Percentiles rank a stretch among this genome's conserved stretches.
Conservation (phyloP, 1,140 invertebrate genomes). For the Scaptomyza pallida region DNA sequence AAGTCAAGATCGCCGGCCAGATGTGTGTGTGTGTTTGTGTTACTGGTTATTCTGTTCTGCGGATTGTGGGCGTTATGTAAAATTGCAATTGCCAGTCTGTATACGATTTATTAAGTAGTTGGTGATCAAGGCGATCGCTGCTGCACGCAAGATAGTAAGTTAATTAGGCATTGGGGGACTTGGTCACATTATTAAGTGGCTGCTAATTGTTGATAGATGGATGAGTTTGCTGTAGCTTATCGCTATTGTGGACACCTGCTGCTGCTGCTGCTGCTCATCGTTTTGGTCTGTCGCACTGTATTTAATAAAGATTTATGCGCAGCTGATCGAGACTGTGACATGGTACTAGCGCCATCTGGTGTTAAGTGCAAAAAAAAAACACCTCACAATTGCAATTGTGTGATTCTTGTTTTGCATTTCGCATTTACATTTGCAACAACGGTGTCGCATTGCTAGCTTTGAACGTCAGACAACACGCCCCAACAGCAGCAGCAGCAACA, state of each 20-base stretch:
- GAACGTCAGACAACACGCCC: slow-evolving; percentile 4
- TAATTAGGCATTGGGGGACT: background rate
- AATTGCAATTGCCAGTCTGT: background rate
- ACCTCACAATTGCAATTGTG: slow-evolving; percentile 18
- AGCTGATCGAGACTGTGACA: slow-evolving; percentile 16
- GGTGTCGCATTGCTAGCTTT: slow-evolving; percentile 33
- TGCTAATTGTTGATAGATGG: slow-evolving; percentile 30
- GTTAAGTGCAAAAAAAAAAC: background rate
- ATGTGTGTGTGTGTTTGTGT: no score
- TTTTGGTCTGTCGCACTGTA: slow-evolving; percentile 30
- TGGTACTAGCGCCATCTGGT: slow-evolving; percentile 35
- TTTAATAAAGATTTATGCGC: slow-evolving; percentile 49
- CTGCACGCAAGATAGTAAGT: no score
- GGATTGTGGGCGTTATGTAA: background rate
- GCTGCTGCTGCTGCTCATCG: slow-evolving; percentile 22
- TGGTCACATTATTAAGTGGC: slow-evolving; percentile 23
- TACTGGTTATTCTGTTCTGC: background rate
- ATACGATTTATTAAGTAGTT: background rate
- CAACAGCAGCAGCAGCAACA: background rate
- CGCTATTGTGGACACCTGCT: slow-evolving; percentile 25
- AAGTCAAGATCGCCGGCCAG: background rate
- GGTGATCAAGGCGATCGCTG: background rate
- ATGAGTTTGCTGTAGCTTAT: background rate
- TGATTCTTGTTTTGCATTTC: slow-evolving; percentile 7
- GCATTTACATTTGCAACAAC: slow-evolving; percentile 40